phyloP scores from a whole-genome alignment of 2,113 vertebrate genomes.

The Callospermophilus lateralis region DNA sequence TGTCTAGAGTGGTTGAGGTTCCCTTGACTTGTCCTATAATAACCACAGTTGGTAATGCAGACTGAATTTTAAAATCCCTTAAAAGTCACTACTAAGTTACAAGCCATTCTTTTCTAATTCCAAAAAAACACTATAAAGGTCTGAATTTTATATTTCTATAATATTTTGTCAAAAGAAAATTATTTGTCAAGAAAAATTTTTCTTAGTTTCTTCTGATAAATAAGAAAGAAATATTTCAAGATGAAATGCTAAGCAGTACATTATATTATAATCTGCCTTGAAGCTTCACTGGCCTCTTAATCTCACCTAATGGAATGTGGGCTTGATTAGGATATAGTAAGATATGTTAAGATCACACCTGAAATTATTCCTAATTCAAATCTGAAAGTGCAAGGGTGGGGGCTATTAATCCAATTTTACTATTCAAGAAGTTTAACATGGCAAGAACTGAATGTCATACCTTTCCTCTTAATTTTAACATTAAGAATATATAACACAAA shows the following conservation, averaged over 20 bases:
- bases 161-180: not conserved
- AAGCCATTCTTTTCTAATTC: not conserved
- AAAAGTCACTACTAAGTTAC: constrained; percentile 6
- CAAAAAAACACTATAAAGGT: not conserved
- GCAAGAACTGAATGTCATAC: not conserved
- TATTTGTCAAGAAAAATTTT: not conserved
- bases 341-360: not conserved
- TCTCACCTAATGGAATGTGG: not conserved
- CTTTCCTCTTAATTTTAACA: not conserved
- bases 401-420: not conserved
- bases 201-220: not conserved
- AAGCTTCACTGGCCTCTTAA: not conserved
- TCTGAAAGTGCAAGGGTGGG: not conserved
- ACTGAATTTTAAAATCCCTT: not conserved
- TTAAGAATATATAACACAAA: not conserved
- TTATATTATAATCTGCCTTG: not conserved
- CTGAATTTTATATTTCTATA: not conserved
- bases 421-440: not conserved
- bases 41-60: not conserved
- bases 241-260: not conserved
- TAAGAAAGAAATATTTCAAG: not conserved
- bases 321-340: not conserved
- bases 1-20: not conserved
- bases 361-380: not conserved
- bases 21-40: not conserved